These are phyloP conservation scores for Druceiella hillmani DNA, from an alignment of 2,888 invertebrate species.

Conservation along the genomic window DNA sequence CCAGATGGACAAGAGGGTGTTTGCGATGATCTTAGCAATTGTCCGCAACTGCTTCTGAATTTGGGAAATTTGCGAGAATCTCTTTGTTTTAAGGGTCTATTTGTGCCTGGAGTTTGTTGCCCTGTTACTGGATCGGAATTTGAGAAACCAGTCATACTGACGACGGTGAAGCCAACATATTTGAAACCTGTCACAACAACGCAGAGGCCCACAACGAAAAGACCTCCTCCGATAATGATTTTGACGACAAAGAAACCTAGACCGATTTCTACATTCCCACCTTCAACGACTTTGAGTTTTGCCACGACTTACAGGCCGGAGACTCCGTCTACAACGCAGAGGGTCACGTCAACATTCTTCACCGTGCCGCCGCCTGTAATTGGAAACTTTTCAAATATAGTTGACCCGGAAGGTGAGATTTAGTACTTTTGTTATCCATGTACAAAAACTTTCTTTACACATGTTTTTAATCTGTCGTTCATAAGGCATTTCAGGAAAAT, in stretches of 20 bases:
- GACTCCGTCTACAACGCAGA: conserved; percentile 29
- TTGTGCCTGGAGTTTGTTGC: conserved; percentile 90
- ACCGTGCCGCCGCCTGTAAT: conserved; percentile 37
- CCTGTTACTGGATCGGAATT: conserved; percentile 46
- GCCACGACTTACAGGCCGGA: conserved; percentile 31
- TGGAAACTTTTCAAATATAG: conserved; percentile 47
- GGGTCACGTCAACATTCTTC: conserved; percentile 44
- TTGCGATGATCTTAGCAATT: conserved; percentile 84
- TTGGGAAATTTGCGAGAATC: conserved; percentile 78
- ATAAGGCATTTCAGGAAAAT: too few relatives aligned
- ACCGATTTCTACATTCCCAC: conserved; percentile 24
- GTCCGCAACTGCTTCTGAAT: conserved; percentile 78
- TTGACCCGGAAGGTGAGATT: conserved; percentile 47
- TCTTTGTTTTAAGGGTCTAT: conserved; percentile 84
- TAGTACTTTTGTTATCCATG: background rate
- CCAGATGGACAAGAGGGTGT: conserved; percentile 74
- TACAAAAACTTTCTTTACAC: background rate
- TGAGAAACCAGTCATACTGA: conserved; percentile 36
- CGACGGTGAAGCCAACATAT: conserved; percentile 42
- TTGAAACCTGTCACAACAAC: conserved; percentile 39
- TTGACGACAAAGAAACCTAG: conserved; percentile 33
- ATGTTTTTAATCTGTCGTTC: background rate
- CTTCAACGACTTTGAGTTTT: conserved; percentile 33
- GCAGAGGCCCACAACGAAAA: conserved; percentile 31
- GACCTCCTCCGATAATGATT: conserved; percentile 24